Evolutionary conservation across 2,113 vertebrate species (phyloP).

Genomic region (Psittacara wagleri): DNA sequence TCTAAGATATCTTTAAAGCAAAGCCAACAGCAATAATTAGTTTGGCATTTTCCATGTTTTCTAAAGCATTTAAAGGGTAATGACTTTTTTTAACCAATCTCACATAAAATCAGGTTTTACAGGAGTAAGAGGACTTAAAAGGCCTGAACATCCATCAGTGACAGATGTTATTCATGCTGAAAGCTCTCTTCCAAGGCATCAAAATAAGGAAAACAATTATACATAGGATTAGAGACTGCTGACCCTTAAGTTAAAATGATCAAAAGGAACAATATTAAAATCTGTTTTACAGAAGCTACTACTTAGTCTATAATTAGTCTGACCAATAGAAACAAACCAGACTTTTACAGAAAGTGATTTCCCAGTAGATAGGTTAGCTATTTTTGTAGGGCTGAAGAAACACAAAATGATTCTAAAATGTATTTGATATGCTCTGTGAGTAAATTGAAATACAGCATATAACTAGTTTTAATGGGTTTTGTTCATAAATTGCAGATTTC

Average conservation of each 20-base stretch:
- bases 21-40: slow-evolving; percentile 65
- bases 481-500: slow-evolving; percentile 53
- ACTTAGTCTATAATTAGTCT: slow-evolving; percentile 53
- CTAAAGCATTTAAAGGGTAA: slow-evolving; percentile 21
- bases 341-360: slow-evolving; percentile 25
- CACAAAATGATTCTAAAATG: slow-evolving; percentile 31
- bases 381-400: slow-evolving; percentile 57
- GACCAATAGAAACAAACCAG: slow-evolving; percentile 34
- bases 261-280: slow-evolving; percentile 68
- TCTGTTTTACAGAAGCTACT: slow-evolving; percentile 62
- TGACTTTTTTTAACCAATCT: not conserved
- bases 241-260: slow-evolving; percentile 64
- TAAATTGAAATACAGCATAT: slow-evolving; percentile 37
- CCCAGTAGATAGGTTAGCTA: slow-evolving; percentile 40
- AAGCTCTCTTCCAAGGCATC: slow-evolving; percentile 22
- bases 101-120: slow-evolving; percentile 32
- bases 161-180: slow-evolving; percentile 8
- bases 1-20: slow-evolving; percentile 15
- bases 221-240: slow-evolving; percentile 30
- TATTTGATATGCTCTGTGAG: not conserved
- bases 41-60: slow-evolving; percentile 58
- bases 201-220: slow-evolving; percentile 24
- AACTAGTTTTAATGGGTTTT: slow-evolving; percentile 21
- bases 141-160: not conserved
- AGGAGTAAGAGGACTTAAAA: slow-evolving; percentile 4